phyloP scores from a whole-genome alignment of 2,797 vertebrate genomes.

The Sebastes flavidus region DNA sequence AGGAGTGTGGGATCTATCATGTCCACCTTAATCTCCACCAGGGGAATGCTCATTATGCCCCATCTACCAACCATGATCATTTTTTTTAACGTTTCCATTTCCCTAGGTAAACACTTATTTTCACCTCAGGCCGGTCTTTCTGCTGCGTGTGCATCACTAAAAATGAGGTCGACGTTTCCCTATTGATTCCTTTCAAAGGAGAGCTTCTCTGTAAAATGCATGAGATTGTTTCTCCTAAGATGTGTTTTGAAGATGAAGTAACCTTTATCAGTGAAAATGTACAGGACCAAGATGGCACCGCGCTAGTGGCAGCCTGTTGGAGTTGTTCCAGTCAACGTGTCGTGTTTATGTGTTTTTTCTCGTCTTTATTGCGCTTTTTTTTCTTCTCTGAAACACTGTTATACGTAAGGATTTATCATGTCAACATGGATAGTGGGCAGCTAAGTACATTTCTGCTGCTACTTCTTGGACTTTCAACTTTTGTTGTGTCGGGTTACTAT shows the following conservation, averaged over 20 bases:
- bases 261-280: slow-evolving; percentile 1
- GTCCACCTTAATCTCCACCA: slow-evolving; percentile 67
- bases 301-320: too few relatives aligned
- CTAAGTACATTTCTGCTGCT: too few relatives aligned
- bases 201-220: slow-evolving; percentile 31
- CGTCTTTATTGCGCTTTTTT: too few relatives aligned
- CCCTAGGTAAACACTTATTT: slow-evolving; percentile 68
- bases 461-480: too few relatives aligned
- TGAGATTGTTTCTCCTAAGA: slow-evolving; percentile 12
- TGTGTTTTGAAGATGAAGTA: slow-evolving; percentile 20
- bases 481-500: too few relatives aligned
- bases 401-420: too few relatives aligned
- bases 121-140: slow-evolving; percentile 47
- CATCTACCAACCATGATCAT: slow-evolving; percentile 58
- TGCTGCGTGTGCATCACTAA: slow-evolving; percentile 66
- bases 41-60: slow-evolving; percentile 72
- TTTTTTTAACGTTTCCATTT: slow-evolving; percentile 62
- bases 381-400: too few relatives aligned
- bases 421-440: too few relatives aligned
- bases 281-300: neutral
- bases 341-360: too few relatives aligned
- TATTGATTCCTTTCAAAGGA: slow-evolving; percentile 64
- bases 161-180: slow-evolving; percentile 66
- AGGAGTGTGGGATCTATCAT: slow-evolving; percentile 62
- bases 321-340: too few relatives aligned